phyloP scores from a whole-genome alignment of 2,888 invertebrate species.

The Oscheius sp. region DNA sequence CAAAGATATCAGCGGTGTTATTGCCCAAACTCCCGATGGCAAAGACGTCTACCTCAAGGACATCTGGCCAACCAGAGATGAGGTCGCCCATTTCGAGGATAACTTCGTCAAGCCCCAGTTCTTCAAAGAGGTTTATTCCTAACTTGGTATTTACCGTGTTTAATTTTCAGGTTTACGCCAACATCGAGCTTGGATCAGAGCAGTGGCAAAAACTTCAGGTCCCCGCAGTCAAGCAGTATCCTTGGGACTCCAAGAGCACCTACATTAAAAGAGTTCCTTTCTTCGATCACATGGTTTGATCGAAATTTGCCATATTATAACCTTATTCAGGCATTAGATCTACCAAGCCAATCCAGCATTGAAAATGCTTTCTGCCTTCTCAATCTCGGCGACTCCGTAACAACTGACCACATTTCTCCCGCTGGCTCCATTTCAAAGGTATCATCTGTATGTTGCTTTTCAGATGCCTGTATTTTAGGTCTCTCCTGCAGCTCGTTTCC shows the following conservation, averaged over 20 bases:
- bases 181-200: slow-evolving; percentile 81
- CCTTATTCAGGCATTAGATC: slow-evolving; percentile 45
- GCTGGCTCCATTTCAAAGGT: slow-evolving; percentile 89
- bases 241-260: slow-evolving; percentile 90
- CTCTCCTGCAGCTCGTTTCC: slow-evolving; percentile 86
- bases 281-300: slow-evolving; percentile 85
- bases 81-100: slow-evolving; percentile 86
- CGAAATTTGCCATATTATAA: background rate
- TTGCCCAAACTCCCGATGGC: slow-evolving; percentile 55
- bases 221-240: slow-evolving; percentile 84
- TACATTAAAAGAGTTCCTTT: slow-evolving; percentile 97
- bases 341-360: slow-evolving; percentile 78
- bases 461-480: slow-evolving; percentile 77
- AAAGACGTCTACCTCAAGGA: slow-evolving; percentile 82
- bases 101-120: slow-evolving; percentile 92
- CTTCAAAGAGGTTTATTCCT: slow-evolving; percentile 80
- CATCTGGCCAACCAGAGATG: slow-evolving; percentile 92
- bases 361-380: slow-evolving; percentile 85
- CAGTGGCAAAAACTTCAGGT: slow-evolving; percentile 87
- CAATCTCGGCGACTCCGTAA: slow-evolving; percentile 93
- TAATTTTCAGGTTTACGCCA: slow-evolving; percentile 60
- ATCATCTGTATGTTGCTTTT: background rate
- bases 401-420: slow-evolving; percentile 98
- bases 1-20: slow-evolving; percentile 85
- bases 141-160: background rate